phyloP scores from a whole-genome alignment of 2,888 invertebrate genomes.

The Chelonus formosanus region DNA sequence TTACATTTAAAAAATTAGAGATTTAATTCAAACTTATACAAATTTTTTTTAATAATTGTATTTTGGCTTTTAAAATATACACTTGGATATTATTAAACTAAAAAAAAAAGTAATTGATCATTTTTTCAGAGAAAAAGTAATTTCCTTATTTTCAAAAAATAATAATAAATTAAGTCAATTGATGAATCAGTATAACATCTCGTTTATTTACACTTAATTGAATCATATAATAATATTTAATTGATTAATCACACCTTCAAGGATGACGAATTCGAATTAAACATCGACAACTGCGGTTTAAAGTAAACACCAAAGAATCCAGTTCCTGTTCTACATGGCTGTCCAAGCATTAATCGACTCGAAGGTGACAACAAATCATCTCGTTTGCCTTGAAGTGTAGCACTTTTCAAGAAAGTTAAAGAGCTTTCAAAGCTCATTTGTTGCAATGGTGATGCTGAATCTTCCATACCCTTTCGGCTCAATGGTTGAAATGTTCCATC shows the following conservation, averaged over 20 bases:
- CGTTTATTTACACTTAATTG: not conserved
- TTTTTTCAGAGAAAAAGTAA: no score
- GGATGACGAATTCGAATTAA: not conserved
- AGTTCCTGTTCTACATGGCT: conserved; percentile 84
- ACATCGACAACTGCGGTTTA: conserved; percentile 24
- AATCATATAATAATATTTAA: not conserved
- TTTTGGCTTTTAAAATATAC: no score
- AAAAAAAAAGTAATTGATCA: no score
- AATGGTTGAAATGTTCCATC: conserved; percentile 90
- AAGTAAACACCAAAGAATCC: conserved; percentile 68
- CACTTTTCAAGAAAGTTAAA: conserved; percentile 82
- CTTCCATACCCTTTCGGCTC: conserved; percentile 89
- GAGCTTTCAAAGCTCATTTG: conserved; percentile 99
- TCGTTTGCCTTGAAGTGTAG: conserved; percentile 75
- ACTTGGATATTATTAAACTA: no score
- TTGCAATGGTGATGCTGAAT: conserved; percentile 92
- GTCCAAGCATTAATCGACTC: conserved; percentile 86
- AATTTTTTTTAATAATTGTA: no score
- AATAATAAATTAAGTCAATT: not conserved
- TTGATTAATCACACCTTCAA: not conserved
- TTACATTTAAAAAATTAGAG: no score
- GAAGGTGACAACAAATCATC: conserved; percentile 87
- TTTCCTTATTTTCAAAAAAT: not conserved
- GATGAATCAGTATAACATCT: not conserved
- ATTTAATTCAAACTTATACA: no score